Conservation (phyloP, 2,888 invertebrate genomes). For the Pseudococcus viburni region DNA sequence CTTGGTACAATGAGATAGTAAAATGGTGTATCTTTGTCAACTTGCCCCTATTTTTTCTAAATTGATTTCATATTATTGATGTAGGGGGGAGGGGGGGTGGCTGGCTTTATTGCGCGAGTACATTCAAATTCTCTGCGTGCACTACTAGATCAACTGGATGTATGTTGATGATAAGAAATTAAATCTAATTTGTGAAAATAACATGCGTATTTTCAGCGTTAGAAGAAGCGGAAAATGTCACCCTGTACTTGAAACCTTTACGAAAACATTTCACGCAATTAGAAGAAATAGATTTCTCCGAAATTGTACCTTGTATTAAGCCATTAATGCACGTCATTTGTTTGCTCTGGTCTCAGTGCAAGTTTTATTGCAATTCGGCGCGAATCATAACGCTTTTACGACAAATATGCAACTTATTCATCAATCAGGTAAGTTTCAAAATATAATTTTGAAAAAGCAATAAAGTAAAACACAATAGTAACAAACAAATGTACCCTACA, state of each 20-base stretch:
- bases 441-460: not conserved
- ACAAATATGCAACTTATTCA: slow-evolving; percentile 91
- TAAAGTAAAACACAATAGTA: not conserved
- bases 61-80: too few relatives aligned
- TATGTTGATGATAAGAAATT: too few relatives aligned
- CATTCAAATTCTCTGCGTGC: too few relatives aligned
- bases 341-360: slow-evolving; percentile 90
- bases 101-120: too few relatives aligned
- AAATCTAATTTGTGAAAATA: not conserved
- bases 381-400: slow-evolving; percentile 90
- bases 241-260: slow-evolving; percentile 86
- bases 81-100: too few relatives aligned
- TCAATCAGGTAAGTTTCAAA: slow-evolving; percentile 79
- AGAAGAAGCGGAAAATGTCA: slow-evolving; percentile 92
- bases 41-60: too few relatives aligned
- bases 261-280: slow-evolving; percentile 84
- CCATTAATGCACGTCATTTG: slow-evolving; percentile 90
- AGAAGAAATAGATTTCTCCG: slow-evolving; percentile 89
- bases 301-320: slow-evolving; percentile 81
- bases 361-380: slow-evolving; percentile 90
- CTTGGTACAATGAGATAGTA: too few relatives aligned
- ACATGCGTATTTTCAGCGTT: slow-evolving; percentile 75
- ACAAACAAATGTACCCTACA: not conserved
- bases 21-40: too few relatives aligned
- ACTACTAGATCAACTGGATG: too few relatives aligned